Base-by-base conservation (phyloP, 2,113 vertebrate species). In the Trematomus loennbergii region DNA sequence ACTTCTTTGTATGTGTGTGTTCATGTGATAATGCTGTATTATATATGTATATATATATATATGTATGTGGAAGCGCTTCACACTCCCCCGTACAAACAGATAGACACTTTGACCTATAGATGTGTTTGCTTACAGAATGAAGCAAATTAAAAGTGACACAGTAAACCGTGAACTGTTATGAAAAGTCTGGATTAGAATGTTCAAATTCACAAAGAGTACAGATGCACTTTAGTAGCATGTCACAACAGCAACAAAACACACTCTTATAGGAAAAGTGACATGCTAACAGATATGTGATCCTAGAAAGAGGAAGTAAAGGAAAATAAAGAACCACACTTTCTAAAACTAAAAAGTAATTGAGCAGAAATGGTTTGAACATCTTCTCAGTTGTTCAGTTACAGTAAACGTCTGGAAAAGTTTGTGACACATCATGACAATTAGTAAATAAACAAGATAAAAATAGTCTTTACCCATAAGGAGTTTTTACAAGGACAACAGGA, bases 381-480 rank as follows among this genome's bases (percentile, higher is more conserved):
- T 16, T 54, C 16, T 45, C 36, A 22, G 40, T 12, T 9, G 25
- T 46, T 64, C 9, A 3, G 29, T 5, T 22, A 22, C 48, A 25
- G 18, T 50, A 25, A 17, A 40, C 4, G 7, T 43, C 6, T 66
- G 3, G 12, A 8, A 43, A 72, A 64, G 33, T 52, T 22, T 20
- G 20, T 49, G 55, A 66, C 13, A 4, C 11, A 53, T 15, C 3
- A 2, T 25, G 11, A 54, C 60, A 55, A 18, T 52, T n/a, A 13
- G 12, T 65, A 5, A 50, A 18, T 20, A 73, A 69, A 71, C 52
- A 76, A 22, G 48, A 81, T 72, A 60, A 69, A 68, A 82, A 87
- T 65, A 78, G 48, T 43, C 43, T 83, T 75, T 43, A 11, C 83
- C 85, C 77, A 72, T 70, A 75, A 85, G 84, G 80, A 88, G 55